A percentile compares a stretch with the other conserved stretches of the same genome.
Evolutionary conservation across 2,113 vertebrate species (phyloP).

Genomic region (Semnornis frantzii): DNA sequence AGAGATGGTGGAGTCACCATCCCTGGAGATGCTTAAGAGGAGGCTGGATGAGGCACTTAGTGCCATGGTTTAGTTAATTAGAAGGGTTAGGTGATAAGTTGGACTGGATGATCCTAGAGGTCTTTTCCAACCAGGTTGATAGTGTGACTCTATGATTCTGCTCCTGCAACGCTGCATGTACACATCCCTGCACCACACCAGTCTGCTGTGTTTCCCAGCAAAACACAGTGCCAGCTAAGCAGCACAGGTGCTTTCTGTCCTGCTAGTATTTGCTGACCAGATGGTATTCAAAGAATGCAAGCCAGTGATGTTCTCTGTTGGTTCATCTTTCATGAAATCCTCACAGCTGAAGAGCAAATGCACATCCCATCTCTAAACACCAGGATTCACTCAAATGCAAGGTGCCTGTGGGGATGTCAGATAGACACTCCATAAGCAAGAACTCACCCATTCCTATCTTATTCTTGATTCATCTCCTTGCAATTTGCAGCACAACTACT

Average conservation of each 20-base stretch:
- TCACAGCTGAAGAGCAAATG: not conserved
- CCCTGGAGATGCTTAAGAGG: no score
- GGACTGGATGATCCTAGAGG: no score
- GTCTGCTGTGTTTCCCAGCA: not conserved
- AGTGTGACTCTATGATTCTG: no score
- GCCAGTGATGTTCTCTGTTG: not conserved
- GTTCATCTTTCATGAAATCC: conserved; percentile 15
- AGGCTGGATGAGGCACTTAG: no score
- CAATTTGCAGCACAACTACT: no score
- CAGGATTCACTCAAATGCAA: not conserved
- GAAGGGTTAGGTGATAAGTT: no score
- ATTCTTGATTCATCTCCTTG: no score
- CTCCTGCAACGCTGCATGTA: not conserved
- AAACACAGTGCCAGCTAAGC: not conserved
- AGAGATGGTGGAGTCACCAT: no score
- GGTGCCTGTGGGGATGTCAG: not conserved
- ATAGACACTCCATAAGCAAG: not conserved
- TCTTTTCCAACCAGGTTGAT: no score
- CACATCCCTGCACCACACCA: not conserved
- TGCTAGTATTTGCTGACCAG: conserved; percentile 24
- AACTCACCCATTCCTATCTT: not conserved
- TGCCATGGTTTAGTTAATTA: no score
- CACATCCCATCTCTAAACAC: not conserved
- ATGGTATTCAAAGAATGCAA: conserved; percentile 23
- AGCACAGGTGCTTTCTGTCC: not conserved